Percentiles rank a stretch among this genome's conserved stretches.
Conservation (phyloP, 2,888 invertebrate species). For the Drosophila seclusa region DNA sequence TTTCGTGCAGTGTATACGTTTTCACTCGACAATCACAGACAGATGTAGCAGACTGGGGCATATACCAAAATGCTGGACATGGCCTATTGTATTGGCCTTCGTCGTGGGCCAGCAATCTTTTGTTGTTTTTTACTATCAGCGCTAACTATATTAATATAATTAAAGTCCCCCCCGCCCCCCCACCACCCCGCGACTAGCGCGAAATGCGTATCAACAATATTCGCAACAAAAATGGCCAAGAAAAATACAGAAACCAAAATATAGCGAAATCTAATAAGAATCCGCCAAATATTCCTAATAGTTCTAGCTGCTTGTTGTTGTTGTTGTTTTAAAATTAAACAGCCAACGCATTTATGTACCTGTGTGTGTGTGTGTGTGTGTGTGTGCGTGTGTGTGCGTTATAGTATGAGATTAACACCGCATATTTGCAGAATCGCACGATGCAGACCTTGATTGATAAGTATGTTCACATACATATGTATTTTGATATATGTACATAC, state of each 20-base stretch:
- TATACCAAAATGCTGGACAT: constrained; percentile 12
- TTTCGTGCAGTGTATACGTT: constrained; percentile 2
- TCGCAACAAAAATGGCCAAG: neutral
- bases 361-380: constrained; percentile 10
- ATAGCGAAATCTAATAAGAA: constrained; percentile 28
- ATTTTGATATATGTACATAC: constrained; percentile 30
- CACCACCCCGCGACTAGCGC: constrained; percentile 50
- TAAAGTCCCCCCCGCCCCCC: constrained; percentile 33
- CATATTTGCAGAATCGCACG: constrained; percentile 77
- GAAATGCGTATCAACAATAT: constrained; percentile 53
- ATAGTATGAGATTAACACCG: constrained; percentile 57
- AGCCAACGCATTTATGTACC: constrained; percentile 1
- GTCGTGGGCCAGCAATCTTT: constrained; percentile 49
- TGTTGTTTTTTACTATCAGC: constrained; percentile 53
- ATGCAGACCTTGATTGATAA: constrained; percentile 78
- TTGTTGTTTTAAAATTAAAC: constrained; percentile 26
- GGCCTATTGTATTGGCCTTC: constrained; percentile 48
- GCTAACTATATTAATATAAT: constrained; percentile 66
- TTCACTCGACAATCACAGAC: constrained; percentile 9
- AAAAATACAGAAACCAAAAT: neutral
- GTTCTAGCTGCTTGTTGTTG: constrained; percentile 22
- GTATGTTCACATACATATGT: constrained; percentile 39
- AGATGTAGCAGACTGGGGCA: neutral
- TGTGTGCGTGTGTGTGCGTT: constrained; percentile 1
- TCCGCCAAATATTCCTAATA: constrained; percentile 35